Base-by-base conservation (phyloP, 2,113 vertebrate genomes). In the Gallinago undulata region DNA sequence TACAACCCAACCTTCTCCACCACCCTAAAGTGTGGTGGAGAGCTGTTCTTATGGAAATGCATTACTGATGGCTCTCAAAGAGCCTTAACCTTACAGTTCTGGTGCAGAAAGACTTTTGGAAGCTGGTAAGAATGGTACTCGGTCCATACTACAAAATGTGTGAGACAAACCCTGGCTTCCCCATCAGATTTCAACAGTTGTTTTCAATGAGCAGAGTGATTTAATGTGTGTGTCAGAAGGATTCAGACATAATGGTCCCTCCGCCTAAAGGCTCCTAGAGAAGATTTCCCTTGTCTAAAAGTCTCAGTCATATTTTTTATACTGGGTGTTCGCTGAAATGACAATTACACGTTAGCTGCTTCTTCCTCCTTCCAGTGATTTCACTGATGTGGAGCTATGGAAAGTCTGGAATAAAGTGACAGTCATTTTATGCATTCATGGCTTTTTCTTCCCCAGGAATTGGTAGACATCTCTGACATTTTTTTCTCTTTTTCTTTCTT, bases 221-320 rank as follows among this genome's bases (percentile, higher is more conserved):
- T 89, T 89, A 57, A 70, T 7, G 8, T 3, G 15, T 2, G 2
- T 66, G 24, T 84, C 59, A 63, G 27, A 81, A 66, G 21, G 37
- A 45, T 84, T 63, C 11, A 12, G 53, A 24, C 21, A 15, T 56
- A 28, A 56, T 3, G 27, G 6, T 62, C 22, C 6, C 14, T 62
- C 50, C 69, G 39, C 47, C 21, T 72, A 56, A 66, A 51, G 57
- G 45, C 6, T 89, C 18, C 24, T 17, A 35, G 59, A 73, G 18
- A 74, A 74, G 28, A 57, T 57, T 90, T 94, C 8, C 35, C 9
- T 66, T 80, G 43, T 90, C 45, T 76, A 30, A 90, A 89, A 24
- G 23, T 2, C 3, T 88, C 48, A 33, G 2, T n/a, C 10, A 6
- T 64, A 10, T 11, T 63, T 91, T 78, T 79, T 33, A 19, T 53